Evolutionary conservation across 1,140 invertebrate genomes (phyloP).

Genomic region (Microvelia longipes): DNA sequence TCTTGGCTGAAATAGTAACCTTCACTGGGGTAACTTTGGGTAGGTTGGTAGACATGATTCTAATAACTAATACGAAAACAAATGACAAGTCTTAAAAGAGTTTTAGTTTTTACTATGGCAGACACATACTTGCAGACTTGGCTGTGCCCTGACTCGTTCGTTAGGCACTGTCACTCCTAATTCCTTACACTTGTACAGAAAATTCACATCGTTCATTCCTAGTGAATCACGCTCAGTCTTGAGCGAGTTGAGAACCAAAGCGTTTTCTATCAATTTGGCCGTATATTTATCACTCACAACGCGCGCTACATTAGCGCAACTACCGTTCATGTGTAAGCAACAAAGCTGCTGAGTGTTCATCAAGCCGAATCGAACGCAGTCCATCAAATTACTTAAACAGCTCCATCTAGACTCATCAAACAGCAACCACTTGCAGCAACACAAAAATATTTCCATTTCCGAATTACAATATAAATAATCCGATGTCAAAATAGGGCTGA

Average conservation of each 20-base stretch:
- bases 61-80: too few relatives aligned
- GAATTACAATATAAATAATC: neutral
- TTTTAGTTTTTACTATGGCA: neutral
- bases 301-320: neutral
- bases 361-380: neutral
- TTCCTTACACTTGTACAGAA: neutral
- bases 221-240: neutral
- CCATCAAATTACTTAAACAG: neutral
- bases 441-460: neutral
- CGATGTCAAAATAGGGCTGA: neutral
- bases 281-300: neutral
- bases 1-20: too few relatives aligned
- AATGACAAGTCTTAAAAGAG: too few relatives aligned
- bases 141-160: neutral
- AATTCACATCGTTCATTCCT: neutral
- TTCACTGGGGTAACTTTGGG: too few relatives aligned
- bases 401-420: neutral
- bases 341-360: neutral
- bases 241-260: neutral
- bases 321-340: neutral
- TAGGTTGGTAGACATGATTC: too few relatives aligned
- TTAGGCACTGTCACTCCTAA: neutral
- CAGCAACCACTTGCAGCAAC: neutral
- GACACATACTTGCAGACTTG: neutral
- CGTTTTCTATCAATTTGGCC: neutral